Evolutionary conservation across 2,888 invertebrate genomes (phyloP).

Genomic region (Melanostoma scalare): DNA sequence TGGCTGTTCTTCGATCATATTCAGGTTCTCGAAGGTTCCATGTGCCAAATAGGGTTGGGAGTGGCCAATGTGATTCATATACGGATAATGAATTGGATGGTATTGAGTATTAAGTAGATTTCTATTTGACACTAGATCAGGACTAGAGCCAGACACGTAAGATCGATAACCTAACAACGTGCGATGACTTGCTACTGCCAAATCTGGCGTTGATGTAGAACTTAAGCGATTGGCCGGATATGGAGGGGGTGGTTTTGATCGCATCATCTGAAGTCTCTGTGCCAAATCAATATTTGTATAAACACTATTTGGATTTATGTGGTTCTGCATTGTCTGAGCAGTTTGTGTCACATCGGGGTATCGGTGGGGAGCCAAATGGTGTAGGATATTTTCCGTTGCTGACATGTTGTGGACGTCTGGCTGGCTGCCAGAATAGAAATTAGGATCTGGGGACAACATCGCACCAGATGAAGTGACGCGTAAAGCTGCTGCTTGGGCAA

Average conservation of each 20-base stretch:
- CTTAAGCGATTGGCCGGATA: constrained; percentile 90
- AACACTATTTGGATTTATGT: constrained; percentile 75
- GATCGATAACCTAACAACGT: constrained; percentile 81
- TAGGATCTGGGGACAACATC: constrained; percentile 70
- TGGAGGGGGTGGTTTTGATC: constrained; percentile 90
- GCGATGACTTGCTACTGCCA: constrained; percentile 88
- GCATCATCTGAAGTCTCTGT: constrained; percentile 81
- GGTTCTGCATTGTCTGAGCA: constrained; percentile 79
- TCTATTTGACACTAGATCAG: constrained; percentile 89
- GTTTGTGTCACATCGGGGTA: constrained; percentile 87
- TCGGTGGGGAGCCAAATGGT: constrained; percentile 80
- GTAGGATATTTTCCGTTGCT: constrained; percentile 77
- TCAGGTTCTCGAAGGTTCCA: constrained; percentile 89
- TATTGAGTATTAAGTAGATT: constrained; percentile 83
- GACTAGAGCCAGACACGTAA: constrained; percentile 89
- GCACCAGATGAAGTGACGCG: constrained; percentile 75
- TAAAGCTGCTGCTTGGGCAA: constrained; percentile 74
- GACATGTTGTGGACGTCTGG: constrained; percentile 87
- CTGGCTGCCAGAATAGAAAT: constrained; percentile 85
- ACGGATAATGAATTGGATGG: constrained; percentile 76
- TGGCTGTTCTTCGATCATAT: constrained; percentile 83
- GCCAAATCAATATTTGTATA: constrained; percentile 79
- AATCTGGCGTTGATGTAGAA: constrained; percentile 92
- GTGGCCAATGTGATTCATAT: constrained; percentile 79
- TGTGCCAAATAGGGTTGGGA: constrained; percentile 83